Base-by-base conservation (phyloP, 2,888 invertebrate species). In the Diloba caeruleocephala region DNA sequence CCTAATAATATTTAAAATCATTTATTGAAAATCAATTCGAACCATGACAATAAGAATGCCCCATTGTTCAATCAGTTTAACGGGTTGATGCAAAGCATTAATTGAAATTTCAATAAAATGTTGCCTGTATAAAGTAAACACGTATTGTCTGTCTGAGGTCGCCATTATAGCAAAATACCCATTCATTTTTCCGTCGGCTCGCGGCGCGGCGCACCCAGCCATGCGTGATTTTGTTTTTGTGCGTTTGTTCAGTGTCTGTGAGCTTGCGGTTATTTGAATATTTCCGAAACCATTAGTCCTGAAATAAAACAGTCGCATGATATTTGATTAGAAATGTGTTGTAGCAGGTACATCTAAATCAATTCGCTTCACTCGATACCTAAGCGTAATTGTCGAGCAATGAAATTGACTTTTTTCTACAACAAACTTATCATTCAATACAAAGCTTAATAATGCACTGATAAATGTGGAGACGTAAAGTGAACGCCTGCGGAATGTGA, bases 141-240 rank as follows among this genome's bases (percentile, higher is more conserved):
- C 61, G 72, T 73, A 79, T 82, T 79, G 79, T 83, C 74, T 72
- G 71, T 53, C 74, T 74, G 81, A 74, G 80, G 76, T 84, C 68
- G 85, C 84, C 85, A 89, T 90, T 86, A 90, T 88, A 82, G 82
- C 86, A 82, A 86, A 90, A 88, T 87, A 86, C 74, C 87, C 86
- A 88, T 89, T 87, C 85, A 89, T 91, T 89, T 90, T 90, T 89
- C 84, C 79, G 78, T 71, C 78, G 78, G 82, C 76, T 76, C 82
- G 83, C 78, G 66, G 82, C 79, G 82, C 78, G 70, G 82, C 79
- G 85, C 83, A 85, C 84, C 74, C 88, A 84, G 54, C 86, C 90
- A 90, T 87, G 88, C 90, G 89, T 89, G 90, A 87, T 85, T 88
- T 85, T 89, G 87, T 89, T 90, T 91, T 89, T 90, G 85, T 84